Evolutionary conservation across 2,113 vertebrate species (phyloP), one percentile per base, ranked within the genome.

Genomic region (Microtus pennsylvanicus): DNA sequence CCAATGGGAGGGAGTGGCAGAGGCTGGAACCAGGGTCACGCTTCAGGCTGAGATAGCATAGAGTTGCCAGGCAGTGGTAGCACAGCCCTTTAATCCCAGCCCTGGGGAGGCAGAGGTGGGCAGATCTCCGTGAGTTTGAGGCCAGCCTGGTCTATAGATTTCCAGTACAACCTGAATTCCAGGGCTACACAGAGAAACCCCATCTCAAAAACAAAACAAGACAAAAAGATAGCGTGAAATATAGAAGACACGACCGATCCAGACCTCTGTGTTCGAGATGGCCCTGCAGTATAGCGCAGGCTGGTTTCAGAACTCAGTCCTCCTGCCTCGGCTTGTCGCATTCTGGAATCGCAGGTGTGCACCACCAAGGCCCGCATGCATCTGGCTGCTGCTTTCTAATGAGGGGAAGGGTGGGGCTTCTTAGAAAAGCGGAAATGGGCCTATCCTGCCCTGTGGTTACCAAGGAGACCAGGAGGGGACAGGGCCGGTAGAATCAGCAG

Each of bases 381-480:
- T 38, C 28, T 67, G 61, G 55, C 28, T 63, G n/a, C 17, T 35
- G 28, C 55, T 38, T 3, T 8, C 22, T 38, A 76, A 30, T 30
- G n/a, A 35, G 28, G 42, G 45, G 8, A 3, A 19, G 45, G 58
- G 38, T 1, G 24, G 63, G 5, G 0, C 81, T 90, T 95, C 87
- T 94, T 65, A 94, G 93, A 93, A 93, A 87, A 58, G 67, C 89
- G 92, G 95, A 97, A 94, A 38, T 4, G 45, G 47, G 47, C 80
- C 42, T 28, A 14, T 63, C 58, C 70, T 33, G 81, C 45, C 55
- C 38, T 45, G 0, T 21, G 2, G 12, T 80, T 45, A 22, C 87
- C 42, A 67, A 47, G 89, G 91, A 82, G 26, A 63, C 3, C 8
- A 1, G 3, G 87, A 38, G 6, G 50, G 74, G 30, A 76, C 45